Percentiles rank a stretch among this genome's conserved stretches.
Evolutionary conservation across 2,797 vertebrate species (phyloP).

Genomic region (Meda fulgida): DNA sequence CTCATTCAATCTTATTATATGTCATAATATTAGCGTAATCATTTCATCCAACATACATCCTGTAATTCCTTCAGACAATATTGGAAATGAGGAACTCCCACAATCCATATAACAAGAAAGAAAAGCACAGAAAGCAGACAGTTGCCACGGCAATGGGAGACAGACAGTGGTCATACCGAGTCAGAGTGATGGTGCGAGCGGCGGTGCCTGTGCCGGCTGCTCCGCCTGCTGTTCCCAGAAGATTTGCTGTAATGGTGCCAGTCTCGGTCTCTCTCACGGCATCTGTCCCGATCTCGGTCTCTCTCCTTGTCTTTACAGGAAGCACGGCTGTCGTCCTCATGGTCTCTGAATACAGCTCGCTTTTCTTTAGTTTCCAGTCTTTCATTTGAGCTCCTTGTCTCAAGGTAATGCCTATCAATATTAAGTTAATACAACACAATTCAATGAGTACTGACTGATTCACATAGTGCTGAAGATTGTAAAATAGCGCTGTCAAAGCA

Average conservation of each 20-base stretch:
- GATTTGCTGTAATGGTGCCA: slow-evolving; percentile 95
- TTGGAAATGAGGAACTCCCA: slow-evolving; percentile 33
- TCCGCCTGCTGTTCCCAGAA: slow-evolving; percentile 85
- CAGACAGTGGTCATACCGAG: slow-evolving; percentile 82
- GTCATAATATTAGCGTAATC: background rate
- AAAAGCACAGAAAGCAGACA: slow-evolving; percentile 13
- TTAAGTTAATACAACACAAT: background rate
- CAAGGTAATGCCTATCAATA: slow-evolving; percentile 85
- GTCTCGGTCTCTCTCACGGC: slow-evolving; percentile 65
- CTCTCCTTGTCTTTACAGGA: slow-evolving; percentile 29
- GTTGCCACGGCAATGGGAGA: background rate
- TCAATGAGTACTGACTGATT: background rate
- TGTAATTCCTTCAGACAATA: slow-evolving; percentile 34
- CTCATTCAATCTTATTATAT: slow-evolving; percentile 15
- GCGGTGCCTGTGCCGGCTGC: slow-evolving; percentile 83
- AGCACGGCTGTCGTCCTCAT: slow-evolving; percentile 8
- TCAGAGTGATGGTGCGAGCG: slow-evolving; percentile 79
- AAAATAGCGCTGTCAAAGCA: background rate
- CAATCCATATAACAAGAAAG: slow-evolving; percentile 47
- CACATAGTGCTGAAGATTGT: background rate
- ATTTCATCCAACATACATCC: slow-evolving; percentile 11
- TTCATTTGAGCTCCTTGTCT: slow-evolving; percentile 85
- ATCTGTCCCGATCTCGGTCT: slow-evolving; percentile 61
- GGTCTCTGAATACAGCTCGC: slow-evolving; percentile 7
- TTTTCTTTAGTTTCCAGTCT: slow-evolving; percentile 78